Percentiles rank a stretch among this genome's conserved stretches.
Evolutionary conservation across 2,888 invertebrate species (phyloP).

Genomic region (Glaucopsyche alexis): DNA sequence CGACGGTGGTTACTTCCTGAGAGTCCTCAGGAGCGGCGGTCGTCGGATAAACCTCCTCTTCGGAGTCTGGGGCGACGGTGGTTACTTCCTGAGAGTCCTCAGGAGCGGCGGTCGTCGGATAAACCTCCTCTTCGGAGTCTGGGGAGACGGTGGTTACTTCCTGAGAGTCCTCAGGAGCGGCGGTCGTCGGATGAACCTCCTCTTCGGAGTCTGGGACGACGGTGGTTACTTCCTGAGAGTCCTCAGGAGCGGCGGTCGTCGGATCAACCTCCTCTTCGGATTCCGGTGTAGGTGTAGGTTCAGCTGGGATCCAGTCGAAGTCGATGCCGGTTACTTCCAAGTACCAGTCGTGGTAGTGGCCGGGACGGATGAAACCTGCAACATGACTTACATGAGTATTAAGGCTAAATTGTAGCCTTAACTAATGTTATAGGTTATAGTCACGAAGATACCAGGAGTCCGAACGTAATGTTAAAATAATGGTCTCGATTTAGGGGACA

Average conservation of each 20-base stretch:
- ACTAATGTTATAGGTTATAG: too few species aligned
- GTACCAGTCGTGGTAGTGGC: constrained; percentile 67
- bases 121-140: neutral
- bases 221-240: neutral
- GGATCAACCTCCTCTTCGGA: constrained; percentile 1
- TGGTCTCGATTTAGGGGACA: too few species aligned
- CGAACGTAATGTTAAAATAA: too few species aligned
- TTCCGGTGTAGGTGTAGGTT: constrained; percentile 16
- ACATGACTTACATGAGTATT: neutral
- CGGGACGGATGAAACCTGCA: constrained; percentile 65
- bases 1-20: too few species aligned
- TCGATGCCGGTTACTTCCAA: constrained; percentile 56
- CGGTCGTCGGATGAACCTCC: neutral
- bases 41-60: neutral
- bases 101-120: neutral
- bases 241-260: neutral
- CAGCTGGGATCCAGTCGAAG: constrained; percentile 58
- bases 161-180: neutral
- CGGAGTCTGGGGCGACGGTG: constrained; percentile 1
- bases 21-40: neutral
- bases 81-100: neutral
- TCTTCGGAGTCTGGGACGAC: constrained; percentile 5
- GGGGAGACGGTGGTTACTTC: neutral
- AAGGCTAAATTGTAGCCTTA: neutral
- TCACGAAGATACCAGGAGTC: too few species aligned